phyloP scores from a whole-genome alignment of 2,113 vertebrate genomes.

The Monarcha castaneiventris region DNA sequence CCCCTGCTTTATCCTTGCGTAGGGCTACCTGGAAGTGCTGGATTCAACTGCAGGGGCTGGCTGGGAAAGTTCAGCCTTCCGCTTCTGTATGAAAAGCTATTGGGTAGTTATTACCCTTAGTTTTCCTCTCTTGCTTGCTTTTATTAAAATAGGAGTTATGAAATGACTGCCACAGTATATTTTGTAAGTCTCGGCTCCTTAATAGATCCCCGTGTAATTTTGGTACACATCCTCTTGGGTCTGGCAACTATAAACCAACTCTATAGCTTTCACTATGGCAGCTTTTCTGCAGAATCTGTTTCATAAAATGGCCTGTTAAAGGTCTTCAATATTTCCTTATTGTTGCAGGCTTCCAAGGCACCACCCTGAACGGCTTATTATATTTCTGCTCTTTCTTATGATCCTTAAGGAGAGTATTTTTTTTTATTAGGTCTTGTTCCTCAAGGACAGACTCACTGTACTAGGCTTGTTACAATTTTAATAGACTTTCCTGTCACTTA shows the following conservation, averaged over 20 bases:
- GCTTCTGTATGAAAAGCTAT: background rate
- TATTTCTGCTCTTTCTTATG: background rate
- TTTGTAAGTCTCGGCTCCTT: background rate
- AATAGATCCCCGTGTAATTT: slow-evolving; percentile 10
- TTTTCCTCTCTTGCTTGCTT: slow-evolving; percentile 8
- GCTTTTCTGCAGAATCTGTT: slow-evolving; percentile 17
- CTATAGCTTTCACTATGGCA: background rate
- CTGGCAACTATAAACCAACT: slow-evolving; percentile 16
- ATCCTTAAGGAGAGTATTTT: background rate
- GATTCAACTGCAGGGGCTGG: background rate
- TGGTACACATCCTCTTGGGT: background rate
- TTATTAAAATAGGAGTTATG: background rate
- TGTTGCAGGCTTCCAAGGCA: slow-evolving; percentile 21
- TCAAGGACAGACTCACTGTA: background rate
- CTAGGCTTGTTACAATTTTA: slow-evolving; percentile 28
- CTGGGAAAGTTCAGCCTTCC: background rate
- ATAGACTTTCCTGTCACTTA: slow-evolving; percentile 42
- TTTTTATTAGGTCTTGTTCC: slow-evolving; percentile 22
- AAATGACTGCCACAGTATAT: background rate
- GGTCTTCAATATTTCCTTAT: slow-evolving; percentile 37
- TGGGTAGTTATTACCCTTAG: background rate
- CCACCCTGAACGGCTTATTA: background rate
- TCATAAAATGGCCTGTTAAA: slow-evolving; percentile 18
- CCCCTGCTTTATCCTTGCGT: background rate
- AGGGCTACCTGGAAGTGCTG: background rate